phyloP scores from a whole-genome alignment of 1,140 invertebrate genomes.

The Helicoverpa zea region DNA sequence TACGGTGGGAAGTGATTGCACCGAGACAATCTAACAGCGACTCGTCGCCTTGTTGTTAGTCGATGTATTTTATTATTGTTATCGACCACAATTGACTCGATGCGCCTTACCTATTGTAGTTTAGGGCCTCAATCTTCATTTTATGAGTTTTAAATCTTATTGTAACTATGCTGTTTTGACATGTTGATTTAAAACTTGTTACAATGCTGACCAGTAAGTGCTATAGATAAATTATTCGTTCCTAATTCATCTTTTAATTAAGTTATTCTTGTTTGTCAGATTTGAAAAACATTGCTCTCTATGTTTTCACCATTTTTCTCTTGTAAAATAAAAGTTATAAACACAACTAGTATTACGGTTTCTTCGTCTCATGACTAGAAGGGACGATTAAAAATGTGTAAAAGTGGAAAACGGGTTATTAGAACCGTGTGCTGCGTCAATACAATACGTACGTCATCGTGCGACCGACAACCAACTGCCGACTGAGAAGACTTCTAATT shows the following conservation, averaged over 20 bases:
- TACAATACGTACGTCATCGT: slow-evolving; percentile 38
- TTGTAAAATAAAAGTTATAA: too few species aligned
- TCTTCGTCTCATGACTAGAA: background rate
- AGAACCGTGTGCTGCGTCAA: background rate
- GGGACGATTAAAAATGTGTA: slow-evolving; percentile 24
- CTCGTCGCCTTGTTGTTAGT: slow-evolving; percentile 8
- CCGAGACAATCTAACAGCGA: slow-evolving; percentile 53
- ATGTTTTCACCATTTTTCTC: too few species aligned
- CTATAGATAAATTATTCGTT: too few species aligned
- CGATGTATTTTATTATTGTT: slow-evolving; percentile 44
- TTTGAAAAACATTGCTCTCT: too few species aligned
- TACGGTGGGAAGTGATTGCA: slow-evolving; percentile 56
- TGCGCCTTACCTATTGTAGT: slow-evolving; percentile 43
- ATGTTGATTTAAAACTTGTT: slow-evolving; percentile 35
- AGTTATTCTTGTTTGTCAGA: too few species aligned
- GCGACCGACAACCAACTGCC: background rate
- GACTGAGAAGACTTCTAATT: slow-evolving; percentile 39
- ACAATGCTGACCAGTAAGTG: background rate
- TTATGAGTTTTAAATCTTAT: slow-evolving; percentile 46
- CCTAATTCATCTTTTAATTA: too few species aligned
- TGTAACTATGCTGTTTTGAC: slow-evolving; percentile 43
- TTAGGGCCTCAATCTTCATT: slow-evolving; percentile 40
- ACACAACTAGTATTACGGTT: too few species aligned
- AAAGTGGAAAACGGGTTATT: too few species aligned
- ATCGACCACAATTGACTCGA: slow-evolving; percentile 45